Base-by-base conservation (phyloP, 2,888 invertebrate species). In the Pteria penguin region DNA sequence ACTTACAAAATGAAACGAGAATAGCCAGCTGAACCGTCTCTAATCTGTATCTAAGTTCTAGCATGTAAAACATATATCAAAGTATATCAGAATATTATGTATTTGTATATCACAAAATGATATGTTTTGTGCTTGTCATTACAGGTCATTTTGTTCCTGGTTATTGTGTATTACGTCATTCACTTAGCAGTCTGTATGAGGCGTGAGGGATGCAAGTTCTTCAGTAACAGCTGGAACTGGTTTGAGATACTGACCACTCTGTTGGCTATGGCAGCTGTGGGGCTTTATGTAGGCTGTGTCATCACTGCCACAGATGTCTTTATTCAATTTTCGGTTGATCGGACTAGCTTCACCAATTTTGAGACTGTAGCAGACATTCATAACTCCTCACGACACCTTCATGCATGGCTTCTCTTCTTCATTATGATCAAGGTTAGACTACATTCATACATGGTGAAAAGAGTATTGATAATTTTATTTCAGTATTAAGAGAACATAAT, bases 371-470 rank as follows among this genome's bases (percentile, higher is more conserved):
- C 89, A 1, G 81, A 87, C 65, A 83, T 91, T 29, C 92, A 93
- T 80, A 88, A 90, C 22, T 82, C 89, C 2, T 92, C 91, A 85
- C 90, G 91, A 58, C 91, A 91, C 78, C 78, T 92, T 66, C 88
- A 92, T 77, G 92, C 92, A 22, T 90, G 91, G 79, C 88, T 93
- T n/a, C 88, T 93, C 61, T 93, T 93, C 85, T 86, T 93, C n/a
- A 89, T 92, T 22, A 90, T 92, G 62, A 84, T 92, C 73, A 93
- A 93, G 88, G 93, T 93, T 86, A 88, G 80, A 11, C 26, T n/a
- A n/a, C n/a, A n/a, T n/a, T n/a, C n/a, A n/a, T n/a, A n/a, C n/a
- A n/a, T n/a, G n/a, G n/a, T n/a, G n/a, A n/a, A n/a, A n/a, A n/a
- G n/a, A n/a, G n/a, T n/a, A n/a, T n/a, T n/a, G n/a, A n/a, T n/a